Percentiles rank a stretch among this genome's conserved stretches.
Evolutionary conservation across 2,888 invertebrate genomes (phyloP).

Genomic region (Athalia cordata): DNA sequence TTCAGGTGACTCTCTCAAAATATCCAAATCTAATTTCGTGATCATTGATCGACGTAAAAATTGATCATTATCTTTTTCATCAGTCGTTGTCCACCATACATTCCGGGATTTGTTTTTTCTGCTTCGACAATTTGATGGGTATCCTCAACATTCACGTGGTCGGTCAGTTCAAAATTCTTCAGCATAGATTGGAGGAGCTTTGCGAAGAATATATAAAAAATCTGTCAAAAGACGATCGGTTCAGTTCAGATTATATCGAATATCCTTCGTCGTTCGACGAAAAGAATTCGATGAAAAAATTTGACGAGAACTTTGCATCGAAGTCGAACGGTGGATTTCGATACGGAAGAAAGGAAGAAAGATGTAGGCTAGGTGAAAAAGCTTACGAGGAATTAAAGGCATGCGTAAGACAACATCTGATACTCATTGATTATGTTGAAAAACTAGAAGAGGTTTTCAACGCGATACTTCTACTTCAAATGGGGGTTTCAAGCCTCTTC

Average conservation of each 20-base stretch:
- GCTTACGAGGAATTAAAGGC: conserved; percentile 44
- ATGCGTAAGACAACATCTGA: conserved; percentile 53
- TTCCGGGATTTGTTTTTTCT: conserved; percentile 54
- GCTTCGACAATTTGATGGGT: conserved; percentile 58
- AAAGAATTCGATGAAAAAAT: not conserved
- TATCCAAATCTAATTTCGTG: not conserved
- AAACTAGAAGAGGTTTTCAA: conserved; percentile 53
- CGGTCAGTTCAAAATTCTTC: conserved; percentile 59
- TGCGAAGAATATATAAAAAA: conserved; percentile 32
- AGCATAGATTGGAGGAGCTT: conserved; percentile 50
- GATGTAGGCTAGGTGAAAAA: not conserved
- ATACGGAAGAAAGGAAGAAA: not conserved
- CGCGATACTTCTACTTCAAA: conserved; percentile 55
- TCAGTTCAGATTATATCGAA: not conserved
- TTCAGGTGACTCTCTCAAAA: conserved; percentile 49
- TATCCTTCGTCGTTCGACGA: not conserved
- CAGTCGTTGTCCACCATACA: conserved; percentile 52
- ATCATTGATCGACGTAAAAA: not conserved
- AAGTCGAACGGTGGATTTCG: not conserved
- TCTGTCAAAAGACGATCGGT: not conserved
- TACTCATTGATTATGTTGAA: conserved; percentile 52
- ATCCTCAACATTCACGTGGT: conserved; percentile 53
- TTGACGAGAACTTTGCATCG: not conserved
- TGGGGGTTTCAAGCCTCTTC: conserved; percentile 55
- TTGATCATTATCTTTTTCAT: not conserved